These are phyloP conservation scores for Cordilura impudica DNA, from an alignment of 2,888 invertebrate genomes.

Conservation along the genomic window DNA sequence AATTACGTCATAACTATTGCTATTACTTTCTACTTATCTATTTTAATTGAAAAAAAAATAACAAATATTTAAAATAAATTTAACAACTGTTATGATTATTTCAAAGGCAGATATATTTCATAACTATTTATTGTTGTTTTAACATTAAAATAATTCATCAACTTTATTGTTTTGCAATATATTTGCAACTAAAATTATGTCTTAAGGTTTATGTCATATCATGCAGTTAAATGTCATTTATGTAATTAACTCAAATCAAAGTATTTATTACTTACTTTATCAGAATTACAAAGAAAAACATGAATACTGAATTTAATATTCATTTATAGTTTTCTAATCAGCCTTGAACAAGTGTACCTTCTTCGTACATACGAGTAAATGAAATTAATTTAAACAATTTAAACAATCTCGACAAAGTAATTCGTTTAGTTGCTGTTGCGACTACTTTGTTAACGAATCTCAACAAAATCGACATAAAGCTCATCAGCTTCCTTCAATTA, in stretches of 20 bases:
- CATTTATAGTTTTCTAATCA: not conserved
- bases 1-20: too few relatives aligned
- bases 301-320: not conserved
- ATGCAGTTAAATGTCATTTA: constrained; percentile 40
- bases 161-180: not conserved
- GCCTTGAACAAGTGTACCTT: not conserved
- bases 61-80: too few relatives aligned
- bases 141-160: not conserved
- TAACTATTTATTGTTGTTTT: too few relatives aligned
- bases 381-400: constrained; percentile 1
- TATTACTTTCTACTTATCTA: too few relatives aligned
- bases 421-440: not conserved
- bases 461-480: not conserved
- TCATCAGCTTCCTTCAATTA: not conserved
- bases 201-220: too few relatives aligned
- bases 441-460: constrained; percentile 13
- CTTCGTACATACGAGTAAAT: not conserved
- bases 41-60: too few relatives aligned
- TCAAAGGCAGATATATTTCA: too few relatives aligned
- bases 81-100: too few relatives aligned
- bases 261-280: constrained; percentile 34
- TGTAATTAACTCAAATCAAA: constrained; percentile 61
- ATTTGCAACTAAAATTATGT: too few relatives aligned
- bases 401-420: not conserved
- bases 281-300: not conserved